A percentile compares a stretch with the other conserved stretches of the same genome.
Conservation (phyloP, 2,888 invertebrate genomes). For the Acrocera orbiculus region DNA sequence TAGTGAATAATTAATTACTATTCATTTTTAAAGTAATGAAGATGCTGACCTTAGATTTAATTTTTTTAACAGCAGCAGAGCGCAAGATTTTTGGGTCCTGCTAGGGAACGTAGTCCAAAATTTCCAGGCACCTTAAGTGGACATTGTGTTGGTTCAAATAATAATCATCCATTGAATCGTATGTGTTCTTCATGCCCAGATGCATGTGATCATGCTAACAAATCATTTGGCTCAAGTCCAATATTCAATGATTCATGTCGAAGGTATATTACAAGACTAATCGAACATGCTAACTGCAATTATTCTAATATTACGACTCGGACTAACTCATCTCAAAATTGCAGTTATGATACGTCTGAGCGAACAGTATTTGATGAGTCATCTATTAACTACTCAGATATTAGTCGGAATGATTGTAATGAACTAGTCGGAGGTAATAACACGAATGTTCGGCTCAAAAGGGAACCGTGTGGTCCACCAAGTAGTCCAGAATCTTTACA, state of each 20-base stretch:
- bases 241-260: conserved; percentile 28
- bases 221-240: conserved; percentile 24
- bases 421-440: conserved; percentile 26
- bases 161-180: conserved; percentile 29
- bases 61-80: conserved; percentile 30
- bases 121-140: conserved; percentile 28
- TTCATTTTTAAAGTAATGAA: too few relatives aligned
- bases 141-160: conserved; percentile 18
- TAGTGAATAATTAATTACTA: too few relatives aligned
- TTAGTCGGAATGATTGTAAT: conserved; percentile 25
- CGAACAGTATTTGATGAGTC: conserved; percentile 27
- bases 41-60: too few relatives aligned
- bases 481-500: conserved; percentile 31
- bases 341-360: conserved; percentile 29
- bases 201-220: conserved; percentile 28
- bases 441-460: conserved; percentile 27
- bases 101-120: conserved; percentile 32
- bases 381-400: conserved; percentile 25
- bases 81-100: conserved; percentile 34
- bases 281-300: conserved; percentile 8
- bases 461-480: conserved; percentile 29
- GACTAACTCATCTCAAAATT: conserved; percentile 9
- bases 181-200: conserved; percentile 30
- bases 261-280: conserved; percentile 21
- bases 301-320: conserved; percentile 6